phyloP scores from a whole-genome alignment of 1,140 invertebrate genomes.

The Habropoda laboriosa region DNA sequence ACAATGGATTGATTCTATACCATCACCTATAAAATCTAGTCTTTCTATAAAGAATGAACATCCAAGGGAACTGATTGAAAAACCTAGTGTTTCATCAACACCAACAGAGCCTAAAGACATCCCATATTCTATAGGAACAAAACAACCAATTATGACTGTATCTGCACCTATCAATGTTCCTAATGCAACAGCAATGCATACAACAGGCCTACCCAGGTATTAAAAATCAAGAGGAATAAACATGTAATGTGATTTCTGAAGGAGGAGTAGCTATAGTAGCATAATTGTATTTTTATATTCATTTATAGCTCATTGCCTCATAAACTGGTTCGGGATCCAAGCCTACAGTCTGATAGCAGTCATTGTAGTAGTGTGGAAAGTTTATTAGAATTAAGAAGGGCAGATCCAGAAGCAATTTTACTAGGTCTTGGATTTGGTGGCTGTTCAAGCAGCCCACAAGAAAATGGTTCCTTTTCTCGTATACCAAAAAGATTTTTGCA shows the following conservation, averaged over 20 bases:
- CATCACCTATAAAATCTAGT: constrained; percentile 67
- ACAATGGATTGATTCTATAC: constrained; percentile 81
- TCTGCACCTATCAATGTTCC: constrained; percentile 75
- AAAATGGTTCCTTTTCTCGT: constrained; percentile 83
- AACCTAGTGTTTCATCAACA: not conserved
- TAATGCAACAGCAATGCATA: constrained; percentile 70
- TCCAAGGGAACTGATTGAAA: not conserved
- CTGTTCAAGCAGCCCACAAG: constrained; percentile 66
- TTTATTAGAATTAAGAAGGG: constrained; percentile 86
- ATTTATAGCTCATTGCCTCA: constrained; percentile 63
- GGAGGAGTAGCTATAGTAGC: constrained; percentile 13
- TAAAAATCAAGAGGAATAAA: not conserved
- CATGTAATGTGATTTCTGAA: not conserved
- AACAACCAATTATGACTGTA: constrained; percentile 75
- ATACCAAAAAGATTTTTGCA: constrained; percentile 87
- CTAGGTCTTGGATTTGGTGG: constrained; percentile 86
- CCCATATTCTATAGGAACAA: constrained; percentile 45
- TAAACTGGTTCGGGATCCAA: constrained; percentile 82
- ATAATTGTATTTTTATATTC: constrained; percentile 3
- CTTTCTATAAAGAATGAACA: constrained; percentile 31
- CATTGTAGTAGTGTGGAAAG: constrained; percentile 89
- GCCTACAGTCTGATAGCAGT: constrained; percentile 87
- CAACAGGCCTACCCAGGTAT: constrained; percentile 70
- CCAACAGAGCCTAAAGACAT: constrained; percentile 60
- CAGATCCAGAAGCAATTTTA: constrained; percentile 89